phyloP scores from a whole-genome alignment of 2,113 vertebrate species.

The Actenoides hombroni region DNA sequence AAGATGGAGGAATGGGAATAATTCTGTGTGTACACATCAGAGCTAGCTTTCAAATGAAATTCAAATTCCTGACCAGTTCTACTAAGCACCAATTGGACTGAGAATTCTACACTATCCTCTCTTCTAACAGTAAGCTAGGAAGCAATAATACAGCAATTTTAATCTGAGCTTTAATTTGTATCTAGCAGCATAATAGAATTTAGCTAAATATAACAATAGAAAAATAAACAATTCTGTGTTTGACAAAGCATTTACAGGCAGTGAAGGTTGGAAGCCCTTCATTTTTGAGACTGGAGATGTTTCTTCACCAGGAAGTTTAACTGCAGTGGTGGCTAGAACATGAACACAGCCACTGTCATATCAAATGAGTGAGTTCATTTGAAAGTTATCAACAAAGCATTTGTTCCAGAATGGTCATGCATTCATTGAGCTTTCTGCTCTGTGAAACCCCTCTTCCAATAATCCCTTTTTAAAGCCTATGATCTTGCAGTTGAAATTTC shows the following conservation, averaged over 20 bases:
- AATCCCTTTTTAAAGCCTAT: not conserved
- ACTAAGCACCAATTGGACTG: not conserved
- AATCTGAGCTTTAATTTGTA: not conserved
- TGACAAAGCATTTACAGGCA: not conserved
- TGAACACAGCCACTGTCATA: not conserved
- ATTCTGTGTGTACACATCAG: not conserved
- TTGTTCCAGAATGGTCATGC: not conserved
- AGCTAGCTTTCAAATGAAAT: not conserved
- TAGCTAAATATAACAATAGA: not conserved
- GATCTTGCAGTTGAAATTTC: not conserved
- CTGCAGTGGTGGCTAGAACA: not conserved
- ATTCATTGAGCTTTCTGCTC: not conserved
- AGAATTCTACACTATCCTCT: not conserved
- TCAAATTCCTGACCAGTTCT: not conserved
- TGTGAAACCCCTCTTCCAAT: not conserved
- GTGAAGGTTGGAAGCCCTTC: not conserved
- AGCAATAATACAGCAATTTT: not conserved
- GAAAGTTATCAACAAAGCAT: not conserved
- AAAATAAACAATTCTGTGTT: not conserved
- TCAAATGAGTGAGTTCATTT: not conserved
- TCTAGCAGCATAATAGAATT: not conserved
- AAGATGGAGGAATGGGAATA: not conserved
- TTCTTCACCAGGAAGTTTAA: not conserved
- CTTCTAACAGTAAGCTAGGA: not conserved
- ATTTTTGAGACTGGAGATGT: not conserved